Evolutionary conservation across 1,140 invertebrate genomes (phyloP), one percentile per base, ranked within the genome.

Genomic region (Camponotus pennsylvanicus): DNA sequence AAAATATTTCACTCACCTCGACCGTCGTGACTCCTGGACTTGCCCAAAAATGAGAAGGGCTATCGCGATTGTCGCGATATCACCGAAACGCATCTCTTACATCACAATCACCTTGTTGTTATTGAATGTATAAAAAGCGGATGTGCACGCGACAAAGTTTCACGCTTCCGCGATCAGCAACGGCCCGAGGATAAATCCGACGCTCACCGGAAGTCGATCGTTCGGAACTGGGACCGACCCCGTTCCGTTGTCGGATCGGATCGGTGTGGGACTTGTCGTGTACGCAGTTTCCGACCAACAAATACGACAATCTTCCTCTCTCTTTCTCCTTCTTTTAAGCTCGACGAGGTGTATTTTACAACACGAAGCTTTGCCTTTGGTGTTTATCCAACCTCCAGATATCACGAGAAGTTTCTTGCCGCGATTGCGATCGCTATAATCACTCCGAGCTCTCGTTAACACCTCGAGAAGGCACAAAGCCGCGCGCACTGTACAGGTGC

Each of bases 71-170:
- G 94, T 93, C 94, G 95, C 95, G 94, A 95, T 92, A 92, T 95
- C 94, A 93, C 93, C 94, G 87, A 93, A 94, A 94, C 94, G 94
- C 95, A 95, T 95, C 94, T 95, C 95, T 95, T 94, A 95, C 94
- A 95, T 95, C 94, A 95, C 94, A 93, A 92, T 94, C 90, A 92
- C 88, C 92, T 92, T 92, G 88, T 91, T 93, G 52, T 70, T 90
- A 90, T 92, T 91, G 91, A 94, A 94, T 93, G 92, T 90, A 91
- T 52, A 87, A 92, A 92, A 92, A 70, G 45, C 92, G 90, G 88
- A 90, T 86, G 88, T 69, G 71, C 77, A 89, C 87, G 77, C 77
- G 88, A 86, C 83, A 69, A 80, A 70, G 75, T 82, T 90, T 77
- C 57, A 88, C 89, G 89, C 49, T 90, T 89, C 85, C 85, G 84